A percentile compares a stretch with the other conserved stretches of the same genome.
Evolutionary conservation across 2,888 invertebrate genomes (phyloP).

Genomic region (Uloborus plumipes): DNA sequence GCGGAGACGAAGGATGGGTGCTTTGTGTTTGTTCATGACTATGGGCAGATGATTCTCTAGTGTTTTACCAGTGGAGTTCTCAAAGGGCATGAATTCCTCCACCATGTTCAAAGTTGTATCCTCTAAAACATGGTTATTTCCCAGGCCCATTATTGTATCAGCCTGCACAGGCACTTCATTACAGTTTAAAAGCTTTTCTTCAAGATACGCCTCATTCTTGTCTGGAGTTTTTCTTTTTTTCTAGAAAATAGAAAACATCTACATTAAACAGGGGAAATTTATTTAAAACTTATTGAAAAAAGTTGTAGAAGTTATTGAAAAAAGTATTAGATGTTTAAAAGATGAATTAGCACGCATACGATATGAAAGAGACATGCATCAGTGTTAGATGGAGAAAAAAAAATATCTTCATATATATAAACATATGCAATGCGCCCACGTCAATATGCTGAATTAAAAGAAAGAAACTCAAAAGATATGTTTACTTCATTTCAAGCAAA

Average conservation of each 20-base stretch:
- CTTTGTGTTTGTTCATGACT: slow-evolving; percentile 31
- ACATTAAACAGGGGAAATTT: too few relatives aligned
- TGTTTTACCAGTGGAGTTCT: slow-evolving; percentile 15
- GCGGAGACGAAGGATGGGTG: slow-evolving; percentile 31
- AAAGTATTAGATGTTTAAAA: too few relatives aligned
- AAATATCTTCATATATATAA: too few relatives aligned
- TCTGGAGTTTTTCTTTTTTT: slow-evolving; percentile 15
- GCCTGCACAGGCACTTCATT: slow-evolving; percentile 24
- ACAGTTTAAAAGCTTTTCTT: slow-evolving; percentile 30
- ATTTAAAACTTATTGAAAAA: too few relatives aligned
- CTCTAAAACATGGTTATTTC: slow-evolving; percentile 37
- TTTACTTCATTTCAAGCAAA: too few relatives aligned
- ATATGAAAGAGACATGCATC: too few relatives aligned
- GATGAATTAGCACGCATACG: too few relatives aligned
- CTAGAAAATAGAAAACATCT: slow-evolving; percentile 16
- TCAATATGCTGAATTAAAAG: too few relatives aligned
- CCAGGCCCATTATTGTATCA: slow-evolving; percentile 57
- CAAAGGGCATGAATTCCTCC: slow-evolving; percentile 41
- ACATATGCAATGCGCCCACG: too few relatives aligned
- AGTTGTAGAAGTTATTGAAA: too few relatives aligned
- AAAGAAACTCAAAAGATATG: too few relatives aligned
- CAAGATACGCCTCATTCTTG: not conserved
- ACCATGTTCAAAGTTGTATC: slow-evolving; percentile 37
- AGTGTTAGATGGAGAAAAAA: too few relatives aligned
- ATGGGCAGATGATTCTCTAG: slow-evolving; percentile 17